phyloP scores from a whole-genome alignment of 2,888 invertebrate genomes.

The Heliconius aoede region DNA sequence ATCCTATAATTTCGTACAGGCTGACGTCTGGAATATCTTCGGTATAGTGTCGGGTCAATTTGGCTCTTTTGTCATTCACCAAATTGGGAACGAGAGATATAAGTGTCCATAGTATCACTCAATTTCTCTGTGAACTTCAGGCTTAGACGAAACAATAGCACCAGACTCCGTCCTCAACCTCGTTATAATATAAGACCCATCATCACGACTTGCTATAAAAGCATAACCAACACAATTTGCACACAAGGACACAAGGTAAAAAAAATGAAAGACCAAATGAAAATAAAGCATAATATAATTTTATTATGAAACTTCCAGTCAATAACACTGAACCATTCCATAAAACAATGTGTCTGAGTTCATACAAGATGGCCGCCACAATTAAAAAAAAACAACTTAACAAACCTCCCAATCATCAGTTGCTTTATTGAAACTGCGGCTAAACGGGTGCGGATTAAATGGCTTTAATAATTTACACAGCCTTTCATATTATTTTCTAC shows the following conservation, averaged over 20 bases:
- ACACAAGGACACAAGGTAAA: background rate
- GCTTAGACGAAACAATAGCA: too few relatives aligned
- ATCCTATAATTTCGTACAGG: too few relatives aligned
- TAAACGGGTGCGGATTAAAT: slow-evolving; percentile 63
- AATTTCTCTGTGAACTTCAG: too few relatives aligned
- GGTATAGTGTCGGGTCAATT: too few relatives aligned
- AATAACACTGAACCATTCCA: slow-evolving; percentile 82
- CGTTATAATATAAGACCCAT: too few relatives aligned
- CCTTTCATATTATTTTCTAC: slow-evolving; percentile 82
- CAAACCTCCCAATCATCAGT: background rate
- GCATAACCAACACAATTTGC: background rate
- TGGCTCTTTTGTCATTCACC: too few relatives aligned
- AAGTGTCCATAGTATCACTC: too few relatives aligned
- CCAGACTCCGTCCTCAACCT: too few relatives aligned
- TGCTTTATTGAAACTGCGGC: slow-evolving; percentile 51
- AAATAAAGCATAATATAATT: slow-evolving; percentile 84
- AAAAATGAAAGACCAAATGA: slow-evolving; percentile 71
- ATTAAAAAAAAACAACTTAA: slow-evolving; percentile 33
- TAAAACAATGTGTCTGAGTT: slow-evolving; percentile 76
- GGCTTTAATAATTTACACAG: slow-evolving; percentile 81
- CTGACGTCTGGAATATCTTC: too few relatives aligned
- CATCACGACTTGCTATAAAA: background rate
- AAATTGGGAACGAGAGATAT: too few relatives aligned
- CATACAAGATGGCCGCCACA: slow-evolving; percentile 62
- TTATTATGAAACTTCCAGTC: slow-evolving; percentile 83